These are phyloP conservation scores for Tetragnatha versicolor DNA, from an alignment of 1,140 invertebrate species.

Conservation along the genomic window DNA sequence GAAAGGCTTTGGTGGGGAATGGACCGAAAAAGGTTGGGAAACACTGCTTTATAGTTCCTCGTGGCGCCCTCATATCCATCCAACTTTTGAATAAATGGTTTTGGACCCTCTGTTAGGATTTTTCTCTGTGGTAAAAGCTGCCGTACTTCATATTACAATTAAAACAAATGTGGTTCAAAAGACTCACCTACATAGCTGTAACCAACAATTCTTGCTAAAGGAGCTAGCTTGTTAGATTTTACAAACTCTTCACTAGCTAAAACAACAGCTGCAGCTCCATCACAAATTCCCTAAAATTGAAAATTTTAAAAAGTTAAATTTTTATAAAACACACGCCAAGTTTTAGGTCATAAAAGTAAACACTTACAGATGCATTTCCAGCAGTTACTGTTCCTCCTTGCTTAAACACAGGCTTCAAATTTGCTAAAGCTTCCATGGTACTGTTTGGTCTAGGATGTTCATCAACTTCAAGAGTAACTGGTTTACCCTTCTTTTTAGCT, in stretches of 20 bases:
- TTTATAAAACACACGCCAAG: no score
- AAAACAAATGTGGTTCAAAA: no score
- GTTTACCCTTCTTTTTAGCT: constrained; percentile 82
- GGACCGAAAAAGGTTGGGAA: no score
- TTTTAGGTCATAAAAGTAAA: no score
- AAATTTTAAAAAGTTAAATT: neutral
- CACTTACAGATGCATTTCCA: constrained; percentile 87
- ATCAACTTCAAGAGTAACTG: constrained; percentile 81
- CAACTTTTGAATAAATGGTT: no score
- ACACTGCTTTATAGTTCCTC: no score
- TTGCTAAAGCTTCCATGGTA: constrained; percentile 80
- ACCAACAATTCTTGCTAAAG: constrained; percentile 68
- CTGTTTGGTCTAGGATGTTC: constrained; percentile 94
- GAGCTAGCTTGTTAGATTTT: constrained; percentile 78
- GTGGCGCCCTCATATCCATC: no score
- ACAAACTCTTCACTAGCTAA: constrained; percentile 86
- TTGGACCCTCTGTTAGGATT: no score
- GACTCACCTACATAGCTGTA: constrained; percentile 60
- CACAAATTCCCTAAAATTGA: constrained; percentile 82
- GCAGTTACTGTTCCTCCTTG: constrained; percentile 96
- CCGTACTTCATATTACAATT: no score
- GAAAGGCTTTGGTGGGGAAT: no score
- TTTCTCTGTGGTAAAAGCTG: no score
- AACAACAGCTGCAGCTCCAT: constrained; percentile 87
- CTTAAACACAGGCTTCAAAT: constrained; percentile 90